Base-by-base conservation (phyloP, 1,140 invertebrate genomes). In the Sweltsa coloradensis region DNA sequence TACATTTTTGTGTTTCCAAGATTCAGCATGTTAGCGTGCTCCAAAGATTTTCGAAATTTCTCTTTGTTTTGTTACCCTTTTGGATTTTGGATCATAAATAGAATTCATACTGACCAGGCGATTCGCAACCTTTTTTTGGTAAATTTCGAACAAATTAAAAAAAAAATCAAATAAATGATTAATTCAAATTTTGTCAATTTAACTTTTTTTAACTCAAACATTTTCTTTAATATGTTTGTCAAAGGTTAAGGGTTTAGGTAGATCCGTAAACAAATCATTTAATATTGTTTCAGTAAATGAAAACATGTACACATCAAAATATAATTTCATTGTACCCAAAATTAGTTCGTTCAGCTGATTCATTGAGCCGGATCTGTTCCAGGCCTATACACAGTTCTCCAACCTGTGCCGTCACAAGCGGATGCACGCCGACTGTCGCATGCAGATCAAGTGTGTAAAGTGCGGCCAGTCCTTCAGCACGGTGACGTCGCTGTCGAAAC, bases 321-420 rank as follows among this genome's bases (percentile, higher is more conserved):
- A n/a, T n/a, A n/a, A n/a, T n/a, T n/a, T n/a, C n/a, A n/a, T n/a
- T n/a, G n/a, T n/a, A n/a, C n/a, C n/a, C n/a, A n/a, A n/a, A n/a
- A n/a, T n/a, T n/a, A n/a, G n/a, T n/a, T n/a, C n/a, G n/a, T n/a
- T 9, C 36, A n/a, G 36, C 36, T n/a, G 16, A 37, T 16, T 37
- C 18, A 37, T 37, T 16, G 36, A 37, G 34, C 46, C 23, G n/a
- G n/a, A 54, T 64, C 50, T 72, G 69, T 64, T 79, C 82, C 85
- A 91, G 77, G 81, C 93, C 1, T 99, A 99, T 71, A 99, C 97
- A 0, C 97, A 99, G 70, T 99, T 99, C 66, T 98, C 95, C 11
- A 99, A 99, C 65, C 73, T 99, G 54, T 99, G 97, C 62, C 83
- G 97, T 16, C 97, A 99, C 70, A 97, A 96, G 62, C 88, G 96